These are phyloP conservation scores for Yponomeuta cagnagella DNA, from an alignment of 2,888 invertebrate species.

Conservation along the genomic window DNA sequence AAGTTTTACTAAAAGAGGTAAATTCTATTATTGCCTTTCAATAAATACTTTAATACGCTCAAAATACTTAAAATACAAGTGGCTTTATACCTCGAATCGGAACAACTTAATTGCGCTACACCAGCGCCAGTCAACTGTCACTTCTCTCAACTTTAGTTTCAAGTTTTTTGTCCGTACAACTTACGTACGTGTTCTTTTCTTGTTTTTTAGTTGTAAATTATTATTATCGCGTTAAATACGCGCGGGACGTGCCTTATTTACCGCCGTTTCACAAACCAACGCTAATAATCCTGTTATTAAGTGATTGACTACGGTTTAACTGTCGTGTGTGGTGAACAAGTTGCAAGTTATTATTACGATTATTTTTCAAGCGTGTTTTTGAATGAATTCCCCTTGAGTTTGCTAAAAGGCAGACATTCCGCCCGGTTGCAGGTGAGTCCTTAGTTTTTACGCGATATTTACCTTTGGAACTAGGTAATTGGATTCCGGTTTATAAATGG, in stretches of 20 bases:
- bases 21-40: too few species aligned
- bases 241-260: background rate
- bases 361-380: background rate
- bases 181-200: slow-evolving; percentile 3
- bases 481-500: background rate
- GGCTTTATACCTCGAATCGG: background rate
- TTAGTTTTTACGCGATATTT: background rate
- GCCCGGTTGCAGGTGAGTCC: background rate
- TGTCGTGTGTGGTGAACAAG: background rate
- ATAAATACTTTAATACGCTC: background rate
- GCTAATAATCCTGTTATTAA: background rate
- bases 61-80: too few species aligned
- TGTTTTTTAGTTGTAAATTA: slow-evolving; percentile 3
- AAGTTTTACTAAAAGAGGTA: background rate
- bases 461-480: background rate
- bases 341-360: background rate
- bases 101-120: background rate
- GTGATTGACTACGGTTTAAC: background rate
- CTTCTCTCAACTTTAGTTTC: background rate
- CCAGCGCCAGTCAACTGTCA: background rate
- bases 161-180: background rate
- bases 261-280: background rate
- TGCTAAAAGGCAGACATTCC: background rate
- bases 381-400: background rate
- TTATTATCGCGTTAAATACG: background rate